Conservation (phyloP, 2,888 invertebrate genomes). For the Lithophane leautieri region DNA sequence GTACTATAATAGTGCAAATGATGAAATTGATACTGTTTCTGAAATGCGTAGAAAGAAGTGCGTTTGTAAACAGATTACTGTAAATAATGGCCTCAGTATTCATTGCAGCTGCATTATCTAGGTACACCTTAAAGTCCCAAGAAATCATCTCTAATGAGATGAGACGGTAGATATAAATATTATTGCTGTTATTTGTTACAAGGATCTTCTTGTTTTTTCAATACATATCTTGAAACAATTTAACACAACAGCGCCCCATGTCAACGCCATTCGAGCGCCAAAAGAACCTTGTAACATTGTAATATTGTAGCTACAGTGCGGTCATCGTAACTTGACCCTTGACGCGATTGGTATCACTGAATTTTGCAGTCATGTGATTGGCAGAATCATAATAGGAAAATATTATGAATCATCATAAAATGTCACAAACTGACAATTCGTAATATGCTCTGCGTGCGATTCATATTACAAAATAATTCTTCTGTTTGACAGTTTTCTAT, state of each 20-base stretch:
- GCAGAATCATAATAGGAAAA: no score
- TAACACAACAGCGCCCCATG: neutral
- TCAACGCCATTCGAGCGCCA: neutral
- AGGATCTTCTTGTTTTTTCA: neutral
- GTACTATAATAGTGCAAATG: neutral
- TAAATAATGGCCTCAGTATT: neutral
- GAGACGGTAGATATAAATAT: neutral
- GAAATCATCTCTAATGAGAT: neutral
- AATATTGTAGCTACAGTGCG: neutral
- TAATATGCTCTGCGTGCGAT: no score
- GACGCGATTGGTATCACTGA: no score
- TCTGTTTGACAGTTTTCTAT: no score
- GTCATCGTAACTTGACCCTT: no score
- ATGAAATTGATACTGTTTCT: neutral
- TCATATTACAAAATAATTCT: no score
- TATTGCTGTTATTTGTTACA: neutral
- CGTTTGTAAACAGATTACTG: neutral
- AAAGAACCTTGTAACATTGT: neutral
- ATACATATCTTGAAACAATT: neutral
- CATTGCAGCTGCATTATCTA: neutral
- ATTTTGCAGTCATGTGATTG: no score
- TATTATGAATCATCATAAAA: no score
- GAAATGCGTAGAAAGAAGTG: neutral
- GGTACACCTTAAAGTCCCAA: neutral
- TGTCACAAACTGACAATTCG: no score